Conservation (phyloP, 1,140 invertebrate species). For the Oryzaephilus surinamensis region DNA sequence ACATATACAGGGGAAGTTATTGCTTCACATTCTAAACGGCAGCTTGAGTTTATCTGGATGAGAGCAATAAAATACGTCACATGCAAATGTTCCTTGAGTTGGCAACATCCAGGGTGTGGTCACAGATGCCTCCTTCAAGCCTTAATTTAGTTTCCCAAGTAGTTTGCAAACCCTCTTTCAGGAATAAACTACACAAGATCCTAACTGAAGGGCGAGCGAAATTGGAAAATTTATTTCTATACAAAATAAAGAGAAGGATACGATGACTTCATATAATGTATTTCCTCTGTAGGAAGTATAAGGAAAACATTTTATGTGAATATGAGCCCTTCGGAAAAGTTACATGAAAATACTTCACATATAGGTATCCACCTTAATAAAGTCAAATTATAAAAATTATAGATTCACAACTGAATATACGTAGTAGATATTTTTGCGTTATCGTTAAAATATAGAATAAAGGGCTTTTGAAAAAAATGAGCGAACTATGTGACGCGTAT, state of each 20-base stretch:
- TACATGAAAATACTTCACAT: too few relatives aligned
- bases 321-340: too few relatives aligned
- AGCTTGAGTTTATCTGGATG: slow-evolving; percentile 32
- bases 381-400: too few relatives aligned
- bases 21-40: slow-evolving; percentile 11
- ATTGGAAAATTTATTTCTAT: slow-evolving; percentile 36
- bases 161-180: slow-evolving; percentile 32
- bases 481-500: background rate
- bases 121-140: slow-evolving; percentile 36
- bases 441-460: too few relatives aligned
- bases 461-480: too few relatives aligned
- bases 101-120: slow-evolving; percentile 35
- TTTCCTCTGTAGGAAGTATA: too few relatives aligned
- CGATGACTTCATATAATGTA: slow-evolving; percentile 20
- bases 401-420: too few relatives aligned
- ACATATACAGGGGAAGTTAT: too few relatives aligned
- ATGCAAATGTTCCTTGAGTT: slow-evolving; percentile 32
- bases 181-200: slow-evolving; percentile 26
- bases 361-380: too few relatives aligned
- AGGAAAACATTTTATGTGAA: too few relatives aligned
- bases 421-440: too few relatives aligned
- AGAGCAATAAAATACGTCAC: slow-evolving; percentile 38
- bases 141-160: slow-evolving; percentile 38
- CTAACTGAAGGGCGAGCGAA: slow-evolving; percentile 24
- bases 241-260: slow-evolving; percentile 29